Evolutionary conservation across 2,888 invertebrate species (phyloP), one percentile per base, ranked within the genome.

Genomic region (Drosophila mulleri): DNA sequence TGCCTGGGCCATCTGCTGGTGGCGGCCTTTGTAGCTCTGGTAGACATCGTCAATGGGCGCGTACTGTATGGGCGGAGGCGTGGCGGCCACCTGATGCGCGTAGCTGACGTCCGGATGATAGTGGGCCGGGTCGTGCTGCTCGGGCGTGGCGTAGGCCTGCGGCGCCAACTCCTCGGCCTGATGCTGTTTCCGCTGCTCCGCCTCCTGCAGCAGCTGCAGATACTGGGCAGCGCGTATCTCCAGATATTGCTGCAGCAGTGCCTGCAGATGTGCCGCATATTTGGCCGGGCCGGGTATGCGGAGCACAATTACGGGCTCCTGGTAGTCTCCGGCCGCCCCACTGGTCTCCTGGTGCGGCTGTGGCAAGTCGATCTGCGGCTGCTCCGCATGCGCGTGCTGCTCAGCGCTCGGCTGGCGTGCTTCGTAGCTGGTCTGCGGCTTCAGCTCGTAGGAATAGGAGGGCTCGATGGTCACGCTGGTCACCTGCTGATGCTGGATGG

Each of bases 391-490:
- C 26, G 26, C 35, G 0, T 70, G 78, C 35, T 72, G 80, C 29
- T 76, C 74, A 1, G 29, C 45, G 9, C 58, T 44, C 2, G 75
- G 65, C 6, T 76, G 75, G 5, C 73, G 77, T 0, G 75, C 26
- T n/a, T 87, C 78, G 35, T 90, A 90, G 67, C 80, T 83, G 9
- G 88, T 80, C 42, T 90, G 88, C 3, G 91, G 82, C 67, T 93
- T 92, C 23, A 93, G 72, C 65, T 93, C 93, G 72, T 91, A 93
- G 0, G 95, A 94, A 80, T 94, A 94, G 0, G 95, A 95, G 1
- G 95, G 94, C 63, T 94, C 93, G 44, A 95, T 94, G 78, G 94
- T 94, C 20, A 95, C 94, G 72, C 91, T 91, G 75, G 89, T 88
- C 57, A 86, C 84, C 61, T 79, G 85, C 50, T 84, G 83, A 20